phyloP scores from a whole-genome alignment of 2,888 invertebrate genomes.

The Branchipolynoe longqiensis region DNA sequence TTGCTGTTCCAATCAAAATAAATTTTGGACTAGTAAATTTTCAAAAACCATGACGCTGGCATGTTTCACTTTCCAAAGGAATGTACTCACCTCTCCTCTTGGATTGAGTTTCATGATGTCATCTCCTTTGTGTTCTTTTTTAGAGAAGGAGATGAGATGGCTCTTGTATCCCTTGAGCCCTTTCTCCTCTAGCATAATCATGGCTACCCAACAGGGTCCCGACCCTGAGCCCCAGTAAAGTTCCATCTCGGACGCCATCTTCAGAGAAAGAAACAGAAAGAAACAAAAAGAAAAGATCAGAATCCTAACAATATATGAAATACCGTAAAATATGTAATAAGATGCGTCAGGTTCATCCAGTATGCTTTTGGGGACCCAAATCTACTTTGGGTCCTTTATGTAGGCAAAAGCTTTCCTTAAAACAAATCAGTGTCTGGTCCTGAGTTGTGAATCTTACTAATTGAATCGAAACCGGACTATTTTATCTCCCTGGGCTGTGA shows the following conservation, averaged over 20 bases:
- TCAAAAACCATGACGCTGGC: slow-evolving; percentile 1
- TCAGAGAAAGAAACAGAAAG: not conserved
- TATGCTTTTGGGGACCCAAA: too few species aligned
- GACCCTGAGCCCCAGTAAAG: slow-evolving; percentile 77
- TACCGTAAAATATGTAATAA: too few species aligned
- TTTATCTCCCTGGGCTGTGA: too few species aligned
- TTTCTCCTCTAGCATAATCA: slow-evolving; percentile 74
- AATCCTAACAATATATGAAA: too few species aligned
- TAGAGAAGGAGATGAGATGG: slow-evolving; percentile 70
- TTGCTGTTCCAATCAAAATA: not conserved
- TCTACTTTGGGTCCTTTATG: too few species aligned
- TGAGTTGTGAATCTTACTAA: too few species aligned
- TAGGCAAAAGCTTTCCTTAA: too few species aligned
- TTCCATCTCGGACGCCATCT: slow-evolving; percentile 67
- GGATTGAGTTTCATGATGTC: slow-evolving; percentile 73
- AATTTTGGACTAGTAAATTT: not conserved
- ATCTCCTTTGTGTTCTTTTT: slow-evolving; percentile 72
- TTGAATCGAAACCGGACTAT: too few species aligned
- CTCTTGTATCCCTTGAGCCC: slow-evolving; percentile 68
- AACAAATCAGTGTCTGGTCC: too few species aligned
- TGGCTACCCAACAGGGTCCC: slow-evolving; percentile 72
- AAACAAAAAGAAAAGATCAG: too few species aligned
- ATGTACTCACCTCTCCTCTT: slow-evolving; percentile 71
- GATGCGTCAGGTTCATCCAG: too few species aligned
- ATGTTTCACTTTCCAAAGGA: not conserved